Evolutionary conservation across 2,797 vertebrate species (phyloP).

Genomic region (Tauraco hartlaubi): DNA sequence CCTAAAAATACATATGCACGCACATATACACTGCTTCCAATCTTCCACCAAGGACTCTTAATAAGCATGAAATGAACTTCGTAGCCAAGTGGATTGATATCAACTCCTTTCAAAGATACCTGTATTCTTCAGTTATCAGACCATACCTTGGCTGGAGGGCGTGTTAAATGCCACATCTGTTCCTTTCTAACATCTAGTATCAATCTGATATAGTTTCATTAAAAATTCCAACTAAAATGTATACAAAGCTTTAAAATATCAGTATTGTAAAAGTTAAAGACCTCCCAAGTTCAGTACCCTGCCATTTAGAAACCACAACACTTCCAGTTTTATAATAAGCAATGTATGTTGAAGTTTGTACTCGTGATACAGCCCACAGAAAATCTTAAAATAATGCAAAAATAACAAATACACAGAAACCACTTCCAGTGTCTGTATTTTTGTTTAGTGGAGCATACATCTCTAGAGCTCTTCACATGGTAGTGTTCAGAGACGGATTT

Average conservation of each 20-base stretch:
- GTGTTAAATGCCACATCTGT: not conserved
- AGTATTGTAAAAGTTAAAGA: not conserved
- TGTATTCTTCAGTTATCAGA: not conserved
- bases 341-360: not conserved
- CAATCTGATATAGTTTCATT: not conserved
- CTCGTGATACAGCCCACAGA: not conserved
- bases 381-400: not conserved
- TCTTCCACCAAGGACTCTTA: not conserved
- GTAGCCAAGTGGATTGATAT: not conserved
- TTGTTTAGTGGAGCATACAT: not conserved
- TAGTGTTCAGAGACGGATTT: not conserved
- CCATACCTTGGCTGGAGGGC: not conserved
- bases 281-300: not conserved
- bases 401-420: not conserved
- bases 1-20: not conserved
- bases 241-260: conserved; percentile 2
- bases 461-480: not conserved
- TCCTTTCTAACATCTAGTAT: not conserved
- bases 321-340: not conserved
- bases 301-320: conserved; percentile 1
- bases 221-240: not conserved
- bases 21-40: not conserved
- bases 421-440: not conserved
- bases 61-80: not conserved
- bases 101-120: not conserved